phyloP scores from a whole-genome alignment of 2,888 invertebrate genomes.

The Phyllotreta striolata region DNA sequence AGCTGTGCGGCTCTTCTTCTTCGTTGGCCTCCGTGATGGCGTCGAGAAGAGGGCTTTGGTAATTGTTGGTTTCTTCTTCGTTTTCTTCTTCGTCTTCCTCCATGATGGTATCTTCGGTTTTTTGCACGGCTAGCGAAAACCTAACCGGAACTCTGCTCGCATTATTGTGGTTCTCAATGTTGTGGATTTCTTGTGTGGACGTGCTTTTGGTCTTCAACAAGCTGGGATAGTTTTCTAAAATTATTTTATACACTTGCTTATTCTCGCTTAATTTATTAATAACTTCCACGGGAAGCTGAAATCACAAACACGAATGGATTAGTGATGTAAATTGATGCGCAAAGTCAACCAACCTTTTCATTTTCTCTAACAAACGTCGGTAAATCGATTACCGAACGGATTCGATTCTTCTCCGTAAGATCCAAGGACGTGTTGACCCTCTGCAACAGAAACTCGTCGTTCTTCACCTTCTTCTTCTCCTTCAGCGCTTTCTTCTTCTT shows the following conservation, averaged over 20 bases:
- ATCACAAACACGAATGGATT: conserved; percentile 37
- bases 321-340: background rate
- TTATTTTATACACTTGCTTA: conserved; percentile 72
- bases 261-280: conserved; percentile 70
- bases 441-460: conserved; percentile 72
- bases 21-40: conserved; percentile 33
- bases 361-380: conserved; percentile 77
- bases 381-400: conserved; percentile 74
- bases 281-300: conserved; percentile 72
- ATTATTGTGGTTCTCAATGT: conserved; percentile 50
- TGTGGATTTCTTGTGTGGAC: conserved; percentile 69
- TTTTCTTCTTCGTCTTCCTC: conserved; percentile 33
- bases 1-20: conserved; percentile 58
- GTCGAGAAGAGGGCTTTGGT: conserved; percentile 47
- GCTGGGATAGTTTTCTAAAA: conserved; percentile 77
- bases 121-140: conserved; percentile 70
- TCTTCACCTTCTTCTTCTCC: conserved; percentile 69
- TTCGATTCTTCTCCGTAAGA: conserved; percentile 63
- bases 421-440: conserved; percentile 67
- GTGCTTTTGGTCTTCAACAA: conserved; percentile 69
- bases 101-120: conserved; percentile 46
- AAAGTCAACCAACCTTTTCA: conserved; percentile 67
- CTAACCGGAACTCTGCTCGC: conserved; percentile 65
- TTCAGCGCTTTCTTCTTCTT: conserved; percentile 28
- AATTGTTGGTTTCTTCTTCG: conserved; percentile 20